phyloP scores from a whole-genome alignment of 2,888 invertebrate genomes.

The Aplocera efformata region DNA sequence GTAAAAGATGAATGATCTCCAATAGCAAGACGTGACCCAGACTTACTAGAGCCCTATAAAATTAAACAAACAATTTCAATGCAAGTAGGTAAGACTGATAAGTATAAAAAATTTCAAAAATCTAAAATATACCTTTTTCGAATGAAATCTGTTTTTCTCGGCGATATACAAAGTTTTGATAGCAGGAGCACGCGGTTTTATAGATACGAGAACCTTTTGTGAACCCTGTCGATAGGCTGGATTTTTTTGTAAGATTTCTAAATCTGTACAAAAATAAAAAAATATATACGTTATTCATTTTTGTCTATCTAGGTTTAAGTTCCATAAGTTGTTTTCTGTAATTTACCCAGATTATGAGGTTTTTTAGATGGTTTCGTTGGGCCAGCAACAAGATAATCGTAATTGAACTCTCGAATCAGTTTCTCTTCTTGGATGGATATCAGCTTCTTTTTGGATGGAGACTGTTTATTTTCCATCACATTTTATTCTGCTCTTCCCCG shows the following conservation, averaged over 20 bases:
- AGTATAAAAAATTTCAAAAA: not conserved
- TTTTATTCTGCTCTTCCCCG: conserved; percentile 65
- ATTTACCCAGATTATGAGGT: conserved; percentile 48
- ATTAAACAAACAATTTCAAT: not conserved
- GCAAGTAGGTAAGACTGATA: too few species aligned
- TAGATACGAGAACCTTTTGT: conserved; percentile 59
- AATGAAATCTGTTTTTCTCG: conserved; percentile 52
- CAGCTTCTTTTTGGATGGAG: conserved; percentile 63
- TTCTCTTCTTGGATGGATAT: conserved; percentile 65
- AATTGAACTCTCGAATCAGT: conserved; percentile 55
- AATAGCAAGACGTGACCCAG: conserved; percentile 58
- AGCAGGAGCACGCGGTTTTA: conserved; percentile 55
- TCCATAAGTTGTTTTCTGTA: too few species aligned
- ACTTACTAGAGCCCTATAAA: conserved; percentile 56
- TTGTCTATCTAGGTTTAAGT: not conserved
- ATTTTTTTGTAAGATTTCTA: conserved; percentile 55
- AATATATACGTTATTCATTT: conserved; percentile 8
- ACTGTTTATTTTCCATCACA: conserved; percentile 76
- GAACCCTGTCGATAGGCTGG: conserved; percentile 40
- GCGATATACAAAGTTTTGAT: conserved; percentile 64
- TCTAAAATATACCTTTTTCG: conserved; percentile 47
- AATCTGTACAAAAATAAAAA: conserved; percentile 44
- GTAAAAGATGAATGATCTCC: conserved; percentile 64
- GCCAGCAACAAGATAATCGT: conserved; percentile 45
- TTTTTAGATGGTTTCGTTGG: conserved; percentile 43